Conservation (phyloP, 2,888 invertebrate genomes). For the Hesperia comma region DNA sequence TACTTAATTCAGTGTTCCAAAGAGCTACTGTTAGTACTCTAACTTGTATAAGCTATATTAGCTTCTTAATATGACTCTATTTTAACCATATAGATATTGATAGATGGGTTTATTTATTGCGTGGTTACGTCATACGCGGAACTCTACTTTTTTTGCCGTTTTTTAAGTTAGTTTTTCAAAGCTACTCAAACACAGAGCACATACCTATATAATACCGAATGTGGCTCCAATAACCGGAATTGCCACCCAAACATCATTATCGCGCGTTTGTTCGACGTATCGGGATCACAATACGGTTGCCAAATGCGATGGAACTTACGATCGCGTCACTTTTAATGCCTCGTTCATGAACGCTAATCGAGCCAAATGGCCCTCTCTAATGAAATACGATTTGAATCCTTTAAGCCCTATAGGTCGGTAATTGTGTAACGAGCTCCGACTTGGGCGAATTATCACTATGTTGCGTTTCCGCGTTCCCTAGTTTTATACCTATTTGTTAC, state of each 20-base stretch:
- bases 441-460: slow-evolving; percentile 26
- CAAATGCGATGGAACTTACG: slow-evolving; percentile 75
- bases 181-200: not conserved
- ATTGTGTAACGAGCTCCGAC: slow-evolving; percentile 38
- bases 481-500: slow-evolving; percentile 24
- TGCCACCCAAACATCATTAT: slow-evolving; percentile 59
- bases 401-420: slow-evolving; percentile 49
- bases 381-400: slow-evolving; percentile 57
- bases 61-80: no score
- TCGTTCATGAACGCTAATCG: slow-evolving; percentile 66
- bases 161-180: no score
- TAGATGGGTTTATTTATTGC: no score
- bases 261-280: slow-evolving; percentile 78
- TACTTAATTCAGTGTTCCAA: no score
- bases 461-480: slow-evolving; percentile 24
- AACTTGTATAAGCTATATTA: no score
- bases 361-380: slow-evolving; percentile 55
- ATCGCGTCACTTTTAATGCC: slow-evolving; percentile 74
- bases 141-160: no score
- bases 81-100: no score
- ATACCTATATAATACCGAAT: slow-evolving; percentile 5
- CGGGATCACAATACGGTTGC: slow-evolving; percentile 76
- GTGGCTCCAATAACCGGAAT: slow-evolving; percentile 11
- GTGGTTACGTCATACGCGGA: no score
- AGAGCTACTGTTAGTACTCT: no score